A percentile compares a stretch with the other conserved stretches of the same genome.
These are phyloP conservation scores for Chloroclystis v-ata DNA, from an alignment of 2,888 invertebrate genomes.

Conservation along the genomic window DNA sequence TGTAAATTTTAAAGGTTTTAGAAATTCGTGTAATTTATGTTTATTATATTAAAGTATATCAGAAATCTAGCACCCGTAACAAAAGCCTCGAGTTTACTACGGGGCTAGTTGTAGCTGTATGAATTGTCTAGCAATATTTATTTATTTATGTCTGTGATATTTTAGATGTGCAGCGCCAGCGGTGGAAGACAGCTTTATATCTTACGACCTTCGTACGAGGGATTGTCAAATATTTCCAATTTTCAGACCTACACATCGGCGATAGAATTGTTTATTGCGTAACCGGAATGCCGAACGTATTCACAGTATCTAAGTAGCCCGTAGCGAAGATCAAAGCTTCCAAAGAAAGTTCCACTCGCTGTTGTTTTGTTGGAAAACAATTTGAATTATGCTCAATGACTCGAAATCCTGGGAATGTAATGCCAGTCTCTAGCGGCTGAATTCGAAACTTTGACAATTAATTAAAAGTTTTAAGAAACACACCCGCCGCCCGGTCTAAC, in stretches of 20 bases:
- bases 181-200: neutral
- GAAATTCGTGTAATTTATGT: no score
- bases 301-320: conserved; percentile 19
- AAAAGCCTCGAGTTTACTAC: no score
- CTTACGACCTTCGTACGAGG: conserved; percentile 1
- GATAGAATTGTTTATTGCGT: conserved; percentile 4
- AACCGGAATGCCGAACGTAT: conserved; percentile 7
- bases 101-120: no score
- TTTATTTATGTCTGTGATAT: no score
- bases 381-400: conserved; percentile 54
- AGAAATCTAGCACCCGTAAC: no score
- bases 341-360: conserved; percentile 31
- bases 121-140: no score
- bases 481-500: conserved; percentile 26
- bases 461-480: conserved; percentile 63
- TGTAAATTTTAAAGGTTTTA: no score
- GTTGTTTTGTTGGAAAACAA: conserved; percentile 49
- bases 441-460: conserved; percentile 56
- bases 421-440: conserved; percentile 39
- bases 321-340: conserved; percentile 38
- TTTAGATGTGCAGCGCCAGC: neutral
- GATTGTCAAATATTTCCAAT: conserved; percentile 3
- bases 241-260: neutral
- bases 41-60: no score
- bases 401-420: conserved; percentile 49